These are phyloP conservation scores for Gambusia affinis DNA, from an alignment of 2,113 vertebrate genomes.

Conservation along the genomic window DNA sequence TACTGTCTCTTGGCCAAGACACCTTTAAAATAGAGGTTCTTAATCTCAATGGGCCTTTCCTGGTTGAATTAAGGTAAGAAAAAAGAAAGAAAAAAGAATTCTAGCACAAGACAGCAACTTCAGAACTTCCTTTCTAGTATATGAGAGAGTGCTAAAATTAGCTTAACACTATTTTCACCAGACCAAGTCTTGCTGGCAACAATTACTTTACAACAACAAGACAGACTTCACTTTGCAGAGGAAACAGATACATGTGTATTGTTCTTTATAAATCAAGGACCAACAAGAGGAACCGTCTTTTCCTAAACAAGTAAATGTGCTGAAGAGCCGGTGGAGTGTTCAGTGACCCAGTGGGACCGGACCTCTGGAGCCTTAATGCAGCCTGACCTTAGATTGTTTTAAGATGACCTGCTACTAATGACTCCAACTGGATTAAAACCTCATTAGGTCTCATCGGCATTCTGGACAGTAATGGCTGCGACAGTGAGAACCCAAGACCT, in stretches of 20 bases:
- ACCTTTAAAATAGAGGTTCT: no score
- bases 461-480: conserved; percentile 73
- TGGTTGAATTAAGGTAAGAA: no score
- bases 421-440: conserved; percentile 69
- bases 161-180: no score
- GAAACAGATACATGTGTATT: not conserved
- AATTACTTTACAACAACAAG: no score
- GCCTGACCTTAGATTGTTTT: conserved; percentile 72
- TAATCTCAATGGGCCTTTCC: no score
- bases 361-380: conserved; percentile 41
- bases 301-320: conserved; percentile 6
- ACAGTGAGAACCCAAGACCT: conserved; percentile 77
- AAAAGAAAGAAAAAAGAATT: no score
- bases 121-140: no score
- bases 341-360: conserved; percentile 51
- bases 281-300: not conserved
- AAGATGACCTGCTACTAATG: conserved; percentile 74
- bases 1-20: no score
- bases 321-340: conserved; percentile 46
- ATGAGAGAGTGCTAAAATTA: no score
- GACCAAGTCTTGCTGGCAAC: no score
- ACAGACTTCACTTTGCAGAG: no score
- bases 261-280: conserved; percentile 1
- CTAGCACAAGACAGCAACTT: no score
- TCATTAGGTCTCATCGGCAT: conserved; percentile 80